These are phyloP conservation scores for Drosophila fungiperda DNA, from an alignment of 2,888 invertebrate species.

Conservation along the genomic window DNA sequence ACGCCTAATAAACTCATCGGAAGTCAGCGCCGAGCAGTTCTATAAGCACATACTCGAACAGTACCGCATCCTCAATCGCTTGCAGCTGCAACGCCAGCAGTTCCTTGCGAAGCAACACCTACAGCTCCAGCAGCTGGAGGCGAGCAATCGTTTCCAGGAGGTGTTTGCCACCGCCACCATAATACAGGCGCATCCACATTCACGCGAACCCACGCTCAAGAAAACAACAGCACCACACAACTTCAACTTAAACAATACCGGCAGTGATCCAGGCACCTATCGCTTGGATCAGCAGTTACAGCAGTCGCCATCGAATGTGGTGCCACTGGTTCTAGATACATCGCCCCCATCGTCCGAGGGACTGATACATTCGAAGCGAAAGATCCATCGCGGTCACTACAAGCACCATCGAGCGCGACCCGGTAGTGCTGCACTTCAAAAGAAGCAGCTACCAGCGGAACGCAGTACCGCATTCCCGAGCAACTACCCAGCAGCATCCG, in stretches of 20 bases:
- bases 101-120: constrained; percentile 81
- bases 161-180: constrained; percentile 83
- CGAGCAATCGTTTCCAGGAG: constrained; percentile 81
- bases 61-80: constrained; percentile 79
- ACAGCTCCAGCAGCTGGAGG: constrained; percentile 81
- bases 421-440: constrained; percentile 23
- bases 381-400: constrained; percentile 79
- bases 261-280: constrained; percentile 51
- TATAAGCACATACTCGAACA: constrained; percentile 84
- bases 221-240: constrained; percentile 31
- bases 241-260: constrained; percentile 26
- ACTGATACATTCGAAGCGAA: constrained; percentile 67
- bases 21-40: constrained; percentile 85
- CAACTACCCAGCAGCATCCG: constrained; percentile 13
- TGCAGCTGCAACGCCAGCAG: constrained; percentile 82
- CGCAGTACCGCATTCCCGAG: constrained; percentile 25
- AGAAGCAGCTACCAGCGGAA: constrained; percentile 27
- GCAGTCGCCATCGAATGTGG: constrained; percentile 44
- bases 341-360: constrained; percentile 55
- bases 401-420: constrained; percentile 74
- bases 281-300: constrained; percentile 52
- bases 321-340: constrained; percentile 74
- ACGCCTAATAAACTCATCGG: constrained; percentile 84
- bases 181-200: constrained; percentile 79
- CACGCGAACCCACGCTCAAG: constrained; percentile 63